Base-by-base conservation (phyloP, 2,113 vertebrate species). In the Litocranius walleri region DNA sequence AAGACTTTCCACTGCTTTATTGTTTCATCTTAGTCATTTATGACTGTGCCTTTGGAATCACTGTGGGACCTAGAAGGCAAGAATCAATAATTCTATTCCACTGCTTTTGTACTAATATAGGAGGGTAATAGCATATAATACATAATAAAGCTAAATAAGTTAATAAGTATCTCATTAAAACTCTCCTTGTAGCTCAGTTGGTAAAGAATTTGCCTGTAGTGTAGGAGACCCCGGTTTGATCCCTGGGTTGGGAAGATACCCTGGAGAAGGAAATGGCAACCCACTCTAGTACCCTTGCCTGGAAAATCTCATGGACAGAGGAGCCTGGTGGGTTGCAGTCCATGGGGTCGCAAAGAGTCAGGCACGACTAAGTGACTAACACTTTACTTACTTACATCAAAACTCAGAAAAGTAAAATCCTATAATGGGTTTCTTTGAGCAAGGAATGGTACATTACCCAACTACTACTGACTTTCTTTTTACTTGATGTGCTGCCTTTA, bases 221-320 rank as follows among this genome's bases (percentile, higher is more conserved):
- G n/a, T 33, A 71, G n/a, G 17, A 36, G n/a, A 71, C 64, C 17
- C 0, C 0, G 9, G 33, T 36, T 67, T 0, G 0, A 67, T 67
- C 17, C 64, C 64, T 67, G 64, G 64, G n/a, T 36, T 71, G 17
- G 64, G 64, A 36, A 71, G n/a, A 71, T 71, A 9, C n/a, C n/a
- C 17, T 71, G 4, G 64, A 71, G 9, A 21, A 71, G 9, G 64
- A 71, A 36, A 36, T 36, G n/a, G 64, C 8, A 36, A 36, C 64
- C 9, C 64, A 11, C 17, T 71, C 19, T 21, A 71, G 64, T 36
- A 71, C 36, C 17, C n/a, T 71, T 71, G 64, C 64, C 64, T 23
- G 19, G 64, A 67, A 71, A 71, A 71, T 36, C 64, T 36, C n/a
- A 36, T 23, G 64, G 67, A 71, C 67, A 6, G 67, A 71, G n/a